Evolutionary conservation across 2,797 vertebrate genomes (phyloP), one percentile per base, ranked within the genome.

Genomic region (Chiroxiphia lanceolata): DNA sequence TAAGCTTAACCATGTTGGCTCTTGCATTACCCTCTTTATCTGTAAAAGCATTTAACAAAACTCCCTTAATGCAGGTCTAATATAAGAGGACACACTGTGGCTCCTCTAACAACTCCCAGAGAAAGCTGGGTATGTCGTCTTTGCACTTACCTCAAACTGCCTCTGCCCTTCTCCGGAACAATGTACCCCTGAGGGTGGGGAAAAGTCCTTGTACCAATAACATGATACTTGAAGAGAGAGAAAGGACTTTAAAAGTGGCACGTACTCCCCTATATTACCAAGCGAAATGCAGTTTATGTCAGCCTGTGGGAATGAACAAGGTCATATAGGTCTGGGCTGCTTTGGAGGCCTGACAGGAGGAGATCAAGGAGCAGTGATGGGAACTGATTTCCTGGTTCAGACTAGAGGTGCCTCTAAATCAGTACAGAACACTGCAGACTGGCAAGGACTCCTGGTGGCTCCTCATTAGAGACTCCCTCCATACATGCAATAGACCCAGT

Each of bases 171-270:
- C 36, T 74, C 48, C 79, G 56, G 33, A 91, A 54, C 31, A 83
- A n/a, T 0, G 2, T 22, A 63, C 2, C 4, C 6, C n/a, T 16
- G 8, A 67, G 18, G 19, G 5, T 42, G 50, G 29, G 53, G 25
- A 51, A 56, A 78, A 89, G n/a, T 23, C 57, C 40, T 70, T 56
- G 26, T 8, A 12, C 7, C 20, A 75, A 3, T 34, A 48, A 71
- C 56, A 60, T 33, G 26, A 27, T 20, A 45, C 33, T 34, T 65
- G 33, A 59, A 80, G 51, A 27, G 26, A 74, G 15, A 77, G 33
- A 54, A 72, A 76, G 8, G 8, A n/a, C 44, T 91, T 77, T 59
- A 27, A 65, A 87, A 85, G 29, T 3, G 15, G 17, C 25, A 9
- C 16, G 56, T 76, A 44, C 21, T 89, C 44, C 59, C 56, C 56